Conservation (phyloP, 2,113 vertebrate species). For the Ascaphus truei region DNA sequence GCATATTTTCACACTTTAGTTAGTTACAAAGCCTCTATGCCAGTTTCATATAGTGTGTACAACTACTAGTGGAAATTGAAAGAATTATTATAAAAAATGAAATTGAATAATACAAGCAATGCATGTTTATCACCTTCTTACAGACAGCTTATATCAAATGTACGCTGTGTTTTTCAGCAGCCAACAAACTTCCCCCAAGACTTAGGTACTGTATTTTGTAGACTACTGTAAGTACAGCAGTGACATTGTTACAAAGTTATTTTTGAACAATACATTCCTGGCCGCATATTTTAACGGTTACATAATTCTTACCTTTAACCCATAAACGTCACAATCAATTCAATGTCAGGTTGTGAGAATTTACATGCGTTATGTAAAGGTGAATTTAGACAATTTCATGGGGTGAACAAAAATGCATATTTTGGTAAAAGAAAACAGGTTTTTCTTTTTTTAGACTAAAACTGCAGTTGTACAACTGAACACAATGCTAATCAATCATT, state of each 20-base stretch:
- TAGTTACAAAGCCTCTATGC: too few relatives aligned
- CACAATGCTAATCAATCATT: slow-evolving; percentile 10
- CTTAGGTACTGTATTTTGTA: too few relatives aligned
- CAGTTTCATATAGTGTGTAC: neutral
- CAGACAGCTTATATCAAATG: slow-evolving; percentile 5
- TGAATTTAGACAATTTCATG: slow-evolving; percentile 14
- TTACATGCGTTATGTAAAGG: slow-evolving; percentile 43
- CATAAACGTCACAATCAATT: slow-evolving; percentile 56
- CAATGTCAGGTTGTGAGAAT: slow-evolving; percentile 49
- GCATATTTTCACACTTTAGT: too few relatives aligned
- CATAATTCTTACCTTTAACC: slow-evolving; percentile 62
- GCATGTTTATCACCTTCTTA: slow-evolving; percentile 20
- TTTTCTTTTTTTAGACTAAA: neutral
- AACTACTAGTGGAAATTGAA: slow-evolving; percentile 2
- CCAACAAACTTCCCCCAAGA: too few relatives aligned
- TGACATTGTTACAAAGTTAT: too few relatives aligned
- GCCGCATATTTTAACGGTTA: slow-evolving; percentile 62
- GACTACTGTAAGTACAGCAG: too few relatives aligned
- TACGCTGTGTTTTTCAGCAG: neutral
- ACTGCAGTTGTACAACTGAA: neutral
- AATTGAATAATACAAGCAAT: neutral
- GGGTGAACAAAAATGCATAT: neutral
- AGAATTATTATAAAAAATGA: slow-evolving; percentile 20
- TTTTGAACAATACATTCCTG: slow-evolving; percentile 32
- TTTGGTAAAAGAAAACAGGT: neutral